phyloP scores from a whole-genome alignment of 2,113 vertebrate species.

The Piaya cayana region DNA sequence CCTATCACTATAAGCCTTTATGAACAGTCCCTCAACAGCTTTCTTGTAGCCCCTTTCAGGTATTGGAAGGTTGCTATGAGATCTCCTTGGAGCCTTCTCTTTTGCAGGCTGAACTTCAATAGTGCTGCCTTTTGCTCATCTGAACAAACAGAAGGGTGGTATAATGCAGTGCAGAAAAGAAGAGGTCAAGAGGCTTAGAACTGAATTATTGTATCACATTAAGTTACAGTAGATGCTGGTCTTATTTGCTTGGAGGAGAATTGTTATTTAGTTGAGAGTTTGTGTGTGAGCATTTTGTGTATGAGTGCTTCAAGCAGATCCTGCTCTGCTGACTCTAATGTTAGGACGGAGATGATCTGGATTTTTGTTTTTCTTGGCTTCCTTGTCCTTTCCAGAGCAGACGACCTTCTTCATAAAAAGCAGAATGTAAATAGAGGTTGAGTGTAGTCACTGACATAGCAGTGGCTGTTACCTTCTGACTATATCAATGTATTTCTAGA shows the following conservation, averaged over 20 bases:
- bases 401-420: not conserved
- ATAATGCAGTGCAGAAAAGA: not conserved
- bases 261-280: not conserved
- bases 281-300: not conserved
- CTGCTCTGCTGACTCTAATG: not conserved
- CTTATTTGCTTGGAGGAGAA: not conserved
- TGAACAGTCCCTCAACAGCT: too few species aligned
- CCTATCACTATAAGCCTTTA: too few species aligned
- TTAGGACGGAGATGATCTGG: not conserved
- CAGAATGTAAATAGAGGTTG: not conserved
- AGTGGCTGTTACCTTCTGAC: not conserved
- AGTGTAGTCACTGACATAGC: not conserved
- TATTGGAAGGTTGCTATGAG: too few species aligned
- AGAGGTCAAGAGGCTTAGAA: not conserved
- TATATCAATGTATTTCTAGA: not conserved
- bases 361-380: not conserved
- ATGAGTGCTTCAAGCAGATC: not conserved
- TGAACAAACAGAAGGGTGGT: not conserved
- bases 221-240: not conserved
- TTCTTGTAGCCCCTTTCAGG: too few species aligned
- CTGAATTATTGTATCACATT: not conserved
- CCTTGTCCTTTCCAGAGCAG: not conserved
- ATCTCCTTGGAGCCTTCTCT: too few species aligned
- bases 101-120: not conserved
- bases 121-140: not conserved